Base-by-base conservation (phyloP, 2,113 vertebrate species). In the Colinus virginianus region DNA sequence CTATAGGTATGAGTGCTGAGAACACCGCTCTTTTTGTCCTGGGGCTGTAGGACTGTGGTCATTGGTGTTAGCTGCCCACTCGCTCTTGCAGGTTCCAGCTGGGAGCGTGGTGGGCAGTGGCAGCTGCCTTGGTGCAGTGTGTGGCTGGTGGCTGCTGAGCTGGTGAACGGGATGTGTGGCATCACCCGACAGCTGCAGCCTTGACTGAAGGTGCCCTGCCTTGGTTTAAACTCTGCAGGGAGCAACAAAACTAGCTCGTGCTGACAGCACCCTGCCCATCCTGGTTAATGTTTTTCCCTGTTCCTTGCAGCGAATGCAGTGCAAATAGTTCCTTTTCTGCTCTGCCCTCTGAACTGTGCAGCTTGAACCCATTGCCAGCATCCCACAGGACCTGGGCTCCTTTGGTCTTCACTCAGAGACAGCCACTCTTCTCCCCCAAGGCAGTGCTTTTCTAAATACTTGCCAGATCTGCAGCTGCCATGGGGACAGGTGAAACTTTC, bases 251-350 rank as follows among this genome's bases (percentile, higher is more conserved):
- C 15, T 12, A 78, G 28, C 67, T 59, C 0, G 0, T 43, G 17
- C 66, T 30, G 43, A 5, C 74, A n/a, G 16, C 38, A 13, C 56
- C 5, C 13, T 51, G 43, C 6, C 28, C 14, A 2, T 76, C 25
- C 25, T 2, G 2, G 69, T 36, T 45, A 13, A 56, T 7, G 14
- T 48, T 32, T 84, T 6, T 56, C 58, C 5, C 25, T 21, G 7
- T 76, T 76, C 61, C 59, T 62, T 4, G 0, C 43, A 26, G 32
- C 22, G 46, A 58, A 11, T 11, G 2, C 1, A 0, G 6, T 16
- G 22, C 18, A 28, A 6, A 19, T 13, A 11, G 22, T 18, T 79
- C 72, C 64, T 91, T 42, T 13, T 9, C 32, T 42, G 3, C 23
- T 78, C 62, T 74, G 15, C 46, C 49, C 61, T 55, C 48, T 78